Evolutionary conservation across 2,888 invertebrate genomes (phyloP), one percentile per base, ranked within the genome.

Genomic region (Macrosiphum euphorbiae): DNA sequence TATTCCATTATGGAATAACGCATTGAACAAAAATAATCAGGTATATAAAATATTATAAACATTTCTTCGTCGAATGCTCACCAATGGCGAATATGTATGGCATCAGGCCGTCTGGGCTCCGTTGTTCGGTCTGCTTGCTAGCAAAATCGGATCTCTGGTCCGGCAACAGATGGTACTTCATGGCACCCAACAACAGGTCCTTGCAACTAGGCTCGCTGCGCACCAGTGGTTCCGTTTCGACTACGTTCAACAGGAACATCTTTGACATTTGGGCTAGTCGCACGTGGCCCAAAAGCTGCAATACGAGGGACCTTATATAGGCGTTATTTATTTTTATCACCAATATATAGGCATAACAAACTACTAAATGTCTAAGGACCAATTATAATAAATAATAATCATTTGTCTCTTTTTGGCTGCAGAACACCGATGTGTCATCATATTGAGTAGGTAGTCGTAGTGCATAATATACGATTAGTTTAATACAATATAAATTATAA

Each of bases 91-190:
- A 97, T 58, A 97, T 96, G 95, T 97, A 97, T 0, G 97, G 97
- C 95, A 97, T 96, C 95, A 97, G 97, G 87, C 97, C 97, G 95
- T 97, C 97, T 0, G 97, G 97, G 88, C 96, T 96, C 44, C 97
- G 96, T 95, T 97, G 97, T 95, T 96, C 96, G 1, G 97, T 97
- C 92, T 97, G 96, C 90, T 97, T 96, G 16, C 97, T 97, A 35
- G 96, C 96, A 95, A 97, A 96, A 26, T 97, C 96, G 94, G 97
- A 97, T 95, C 97, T 96, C 95, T 97, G 96, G 95, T 97, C 97
- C 1, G 97, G 97, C 92, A 97, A 96, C 94, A 97, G 95, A 95
- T 97, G 97, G 95, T 97, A 97, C 95, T 97, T 96, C 97, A 97
- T 97, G 7, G 97, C 97, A 96, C 97, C 97, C 94, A 97, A 95